Base-by-base conservation (phyloP, 2,113 vertebrate genomes). In the Platichthys stellatus region DNA sequence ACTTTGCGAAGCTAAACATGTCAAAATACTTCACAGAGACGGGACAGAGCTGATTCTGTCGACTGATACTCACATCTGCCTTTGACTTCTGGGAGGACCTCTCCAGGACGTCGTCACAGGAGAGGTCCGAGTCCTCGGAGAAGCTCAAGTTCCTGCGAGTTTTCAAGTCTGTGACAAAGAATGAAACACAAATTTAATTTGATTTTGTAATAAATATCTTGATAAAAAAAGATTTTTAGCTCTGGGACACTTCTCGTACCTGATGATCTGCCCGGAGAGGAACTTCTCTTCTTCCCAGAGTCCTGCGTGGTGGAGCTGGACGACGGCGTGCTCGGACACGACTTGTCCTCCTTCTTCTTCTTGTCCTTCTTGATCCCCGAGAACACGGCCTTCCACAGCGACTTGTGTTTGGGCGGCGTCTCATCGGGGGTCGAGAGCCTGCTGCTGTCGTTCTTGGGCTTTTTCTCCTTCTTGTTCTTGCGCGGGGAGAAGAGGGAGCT, bases 341-440 rank as follows among this genome's bases (percentile, higher is more conserved):
- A 97, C 78, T 95, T 98, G 7, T 96, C 94, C 0, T 97, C 97
- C 88, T 97, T 98, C 86, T 97, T 99, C 93, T 98, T 99, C 74
- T 97, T 98, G 91, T 99, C 98, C 87, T 96, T 99, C 90, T 97
- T 98, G 89, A 99, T 98, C 2, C 98, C 96, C 0, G 97, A 98
- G 91, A 99, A 99, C 54, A 99, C 97, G 0, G 96, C 94, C 81
- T 98, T 99, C 98, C 98, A 99, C 69, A 99, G 72, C 0, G 97
- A 99, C 91, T 93, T 96, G 84, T 97, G 96, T 72, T 98, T 99
- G 58, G 96, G 87, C 0, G 95, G 88, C 0, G 95, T 90, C 5
- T 94, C 94, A 1, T 97, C 98, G 0, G 95, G 83, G 57, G 96
- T 94, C 0, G 95, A 93, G 61, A 93, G 62, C 59, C 88, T 57